Evolutionary conservation across 2,888 invertebrate species (phyloP), one percentile per base, ranked within the genome.

Genomic region (Brenthis daphne): DNA sequence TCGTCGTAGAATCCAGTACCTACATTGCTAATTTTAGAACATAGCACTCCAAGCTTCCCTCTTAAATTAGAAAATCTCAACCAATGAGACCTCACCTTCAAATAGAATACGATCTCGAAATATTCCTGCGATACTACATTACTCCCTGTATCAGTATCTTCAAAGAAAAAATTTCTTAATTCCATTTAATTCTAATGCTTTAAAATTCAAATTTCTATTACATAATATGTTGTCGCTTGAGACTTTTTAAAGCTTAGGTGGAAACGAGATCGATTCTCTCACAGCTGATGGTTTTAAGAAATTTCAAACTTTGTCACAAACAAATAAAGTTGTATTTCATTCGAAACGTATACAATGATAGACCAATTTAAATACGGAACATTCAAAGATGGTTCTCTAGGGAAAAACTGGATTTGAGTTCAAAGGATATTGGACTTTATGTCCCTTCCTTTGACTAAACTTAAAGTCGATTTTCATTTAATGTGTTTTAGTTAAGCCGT

Each of bases 301-400:
- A 84, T 81, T 78, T 65, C 71, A 11, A 72, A 71, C 67, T 75
- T 51, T 85, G 80, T 8, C 0, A 0, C 0, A 0, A 0, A 0
- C 0, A 0, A 0, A 0, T 80, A 82, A 64, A 75, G 86, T 77
- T 68, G 33, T 74, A 71, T 77, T 76, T 86, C 1, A 43, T 50
- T 56, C 80, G 76, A 2, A 24, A 6, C 2, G 1, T 8, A 37
- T 54, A 73, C 80, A 86, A 84, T 85, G 87, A 89, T 90, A 90
- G 82, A 86, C 79, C 88, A 86, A 88, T 91, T 90, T 87, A 84
- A 86, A 88, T 87, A 90, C 89, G 85, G 89, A 88, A 84, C 89
- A 81, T 80, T 82, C 82, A 83, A 89, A 92, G 92, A 92, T 92
- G 91, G 92, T 88, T 90, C 92, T 92, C 90, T 86, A 86, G 91